These are phyloP conservation scores for Actenoides hombroni DNA, from an alignment of 2,113 vertebrate genomes.

Conservation along the genomic window DNA sequence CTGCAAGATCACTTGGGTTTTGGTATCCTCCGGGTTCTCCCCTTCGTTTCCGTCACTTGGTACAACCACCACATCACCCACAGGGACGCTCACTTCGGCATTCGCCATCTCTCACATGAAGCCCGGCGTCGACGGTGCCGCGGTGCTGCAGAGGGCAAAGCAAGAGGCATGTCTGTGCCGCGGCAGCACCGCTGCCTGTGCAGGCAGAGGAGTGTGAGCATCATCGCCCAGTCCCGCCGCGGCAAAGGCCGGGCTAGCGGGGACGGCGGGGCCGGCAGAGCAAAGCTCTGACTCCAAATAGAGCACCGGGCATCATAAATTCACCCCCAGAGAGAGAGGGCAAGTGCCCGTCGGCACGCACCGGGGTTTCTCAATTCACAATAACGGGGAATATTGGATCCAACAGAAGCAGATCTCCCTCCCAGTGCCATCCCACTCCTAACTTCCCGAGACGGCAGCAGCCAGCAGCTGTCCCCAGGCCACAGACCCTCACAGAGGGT, in stretches of 20 bases:
- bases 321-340: background rate
- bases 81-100: constrained; percentile 87
- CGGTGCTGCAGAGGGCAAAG: constrained; percentile 23
- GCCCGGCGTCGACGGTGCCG: background rate
- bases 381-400: background rate
- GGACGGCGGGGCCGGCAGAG: background rate
- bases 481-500: background rate
- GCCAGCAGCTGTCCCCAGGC: background rate
- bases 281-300: background rate
- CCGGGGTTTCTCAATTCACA: background rate
- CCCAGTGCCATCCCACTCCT: background rate
- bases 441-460: background rate
- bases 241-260: background rate
- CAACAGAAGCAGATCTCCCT: background rate
- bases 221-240: background rate
- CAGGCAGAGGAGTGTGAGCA: background rate
- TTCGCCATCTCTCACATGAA: constrained; percentile 89
- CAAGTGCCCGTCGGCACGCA: background rate
- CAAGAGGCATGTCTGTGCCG: background rate
- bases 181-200: background rate
- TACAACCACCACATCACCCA: constrained; percentile 85
- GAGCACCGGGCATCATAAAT: background rate
- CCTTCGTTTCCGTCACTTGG: constrained; percentile 84
- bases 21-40: constrained; percentile 84
- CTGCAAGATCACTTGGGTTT: constrained; percentile 89